Percentiles rank a stretch among this genome's conserved stretches.
Evolutionary conservation across 1,140 invertebrate species (phyloP).

Genomic region (Brachystomella parvula): DNA sequence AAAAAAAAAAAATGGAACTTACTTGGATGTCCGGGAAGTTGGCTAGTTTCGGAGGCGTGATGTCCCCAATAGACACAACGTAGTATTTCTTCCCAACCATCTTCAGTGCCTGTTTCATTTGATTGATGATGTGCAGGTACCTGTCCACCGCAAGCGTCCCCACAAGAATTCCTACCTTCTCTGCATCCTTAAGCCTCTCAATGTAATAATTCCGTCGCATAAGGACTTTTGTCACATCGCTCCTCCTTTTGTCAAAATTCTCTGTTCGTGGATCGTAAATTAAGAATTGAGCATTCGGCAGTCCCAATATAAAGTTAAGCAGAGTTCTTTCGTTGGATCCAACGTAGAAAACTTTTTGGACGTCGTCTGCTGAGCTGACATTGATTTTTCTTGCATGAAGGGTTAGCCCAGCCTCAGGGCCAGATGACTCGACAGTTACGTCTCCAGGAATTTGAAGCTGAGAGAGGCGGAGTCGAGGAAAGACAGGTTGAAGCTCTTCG

Average conservation of each 20-base stretch:
- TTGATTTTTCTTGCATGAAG: constrained; percentile 33
- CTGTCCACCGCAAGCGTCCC: constrained; percentile 75
- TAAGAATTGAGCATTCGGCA: constrained; percentile 44
- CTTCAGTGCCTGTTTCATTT: constrained; percentile 63
- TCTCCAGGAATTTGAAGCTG: constrained; percentile 18
- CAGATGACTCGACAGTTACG: background rate
- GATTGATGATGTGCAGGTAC: constrained; percentile 67
- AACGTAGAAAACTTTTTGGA: constrained; percentile 52
- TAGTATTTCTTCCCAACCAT: constrained; percentile 74
- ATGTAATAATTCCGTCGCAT: constrained; percentile 71
- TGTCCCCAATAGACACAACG: constrained; percentile 83
- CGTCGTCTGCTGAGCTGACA: constrained; percentile 32
- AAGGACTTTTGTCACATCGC: constrained; percentile 45
- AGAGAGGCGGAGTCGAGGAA: background rate
- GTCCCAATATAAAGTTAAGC: constrained; percentile 48
- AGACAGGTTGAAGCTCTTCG: background rate
- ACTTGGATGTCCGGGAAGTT: constrained; percentile 74
- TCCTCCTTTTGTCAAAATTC: constrained; percentile 28
- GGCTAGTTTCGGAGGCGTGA: constrained; percentile 83
- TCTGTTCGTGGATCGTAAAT: constrained; percentile 42
- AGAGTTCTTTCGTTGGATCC: constrained; percentile 48
- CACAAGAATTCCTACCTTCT: constrained; percentile 75
- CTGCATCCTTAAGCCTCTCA: constrained; percentile 81
- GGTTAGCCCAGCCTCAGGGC: constrained; percentile 15
- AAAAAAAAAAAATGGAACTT: no score